Evolutionary conservation across 2,888 invertebrate genomes (phyloP), one percentile per base, ranked within the genome.

Genomic region (Chloroclystis v-ata): DNA sequence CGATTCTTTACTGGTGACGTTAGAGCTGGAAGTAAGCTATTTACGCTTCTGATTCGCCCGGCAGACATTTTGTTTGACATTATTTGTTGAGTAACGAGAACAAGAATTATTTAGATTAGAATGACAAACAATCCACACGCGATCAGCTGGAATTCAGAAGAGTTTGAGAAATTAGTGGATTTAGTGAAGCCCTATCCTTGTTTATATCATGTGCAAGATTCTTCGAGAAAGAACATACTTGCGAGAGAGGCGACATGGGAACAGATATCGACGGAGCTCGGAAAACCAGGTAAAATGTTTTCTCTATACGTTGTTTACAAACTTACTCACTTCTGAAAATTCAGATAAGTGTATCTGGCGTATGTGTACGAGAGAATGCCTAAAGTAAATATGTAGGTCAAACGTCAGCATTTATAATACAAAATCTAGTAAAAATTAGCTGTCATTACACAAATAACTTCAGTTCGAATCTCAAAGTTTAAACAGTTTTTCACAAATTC

Each of bases 1-100:
- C 62, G 60, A 52, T 59, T 46, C 33, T 43, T 45, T 43, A 58
- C 35, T 61, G 60, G 75, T 82, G 80, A 82, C 82, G 83, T 84
- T 65, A 75, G 76, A 73, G 74, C 79, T 79, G 76, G 81, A 78
- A 77, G 76, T 75, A 75, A 72, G 63, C 69, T 81, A 81, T 82
- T 78, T 82, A 69, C 71, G 74, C 72, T 67, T 72, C 61, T 78
- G 83, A 82, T 83, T 82, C 83, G 83, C 44, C 39, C 61, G 66
- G 78, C 72, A 64, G 83, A 83, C 85, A 86, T 85, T 77, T 86
- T 86, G 84, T 78, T 75, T 75, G 61, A 66, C 64, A 59, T 63
- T 24, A 9, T 7, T 60, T 65, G 58, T 59, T 54, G 37, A 59
- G 59, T 47, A 53, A 57, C 58, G 62, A 52, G 49, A 56, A 47